Evolutionary conservation across 2,113 vertebrate genomes (phyloP).

Genomic region (Pavo muticus): DNA sequence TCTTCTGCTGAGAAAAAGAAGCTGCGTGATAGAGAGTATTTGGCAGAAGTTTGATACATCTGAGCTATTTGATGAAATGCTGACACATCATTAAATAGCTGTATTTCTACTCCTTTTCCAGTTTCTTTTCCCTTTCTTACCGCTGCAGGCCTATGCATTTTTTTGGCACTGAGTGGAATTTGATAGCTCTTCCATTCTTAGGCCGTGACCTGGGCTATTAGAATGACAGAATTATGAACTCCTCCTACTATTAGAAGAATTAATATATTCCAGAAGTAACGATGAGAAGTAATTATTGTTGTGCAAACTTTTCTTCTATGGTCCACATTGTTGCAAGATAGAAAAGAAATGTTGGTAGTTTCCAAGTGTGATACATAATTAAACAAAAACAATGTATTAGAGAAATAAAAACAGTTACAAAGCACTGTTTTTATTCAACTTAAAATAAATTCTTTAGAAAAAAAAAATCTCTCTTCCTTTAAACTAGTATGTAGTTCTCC

Average conservation of each 20-base stretch:
- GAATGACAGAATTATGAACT: neutral
- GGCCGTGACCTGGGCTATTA: neutral
- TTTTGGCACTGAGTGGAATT: neutral
- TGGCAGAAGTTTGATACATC: neutral
- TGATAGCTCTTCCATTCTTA: neutral
- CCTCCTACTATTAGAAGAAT: neutral
- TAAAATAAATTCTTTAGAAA: neutral
- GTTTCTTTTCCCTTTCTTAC: neutral
- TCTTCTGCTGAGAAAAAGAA: neutral
- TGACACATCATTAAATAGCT: neutral
- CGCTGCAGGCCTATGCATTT: neutral
- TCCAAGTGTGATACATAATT: neutral
- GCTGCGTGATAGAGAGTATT: neutral
- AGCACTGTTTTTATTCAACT: neutral
- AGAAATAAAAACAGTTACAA: neutral
- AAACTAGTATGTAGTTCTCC: neutral
- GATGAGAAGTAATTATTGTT: neutral
- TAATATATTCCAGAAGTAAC: neutral
- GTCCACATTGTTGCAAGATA: neutral
- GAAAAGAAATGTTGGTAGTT: neutral
- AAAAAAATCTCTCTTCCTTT: neutral
- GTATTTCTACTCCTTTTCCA: neutral
- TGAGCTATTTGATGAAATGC: neutral
- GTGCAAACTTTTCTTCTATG: neutral
- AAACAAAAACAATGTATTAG: neutral